Conservation (phyloP, 2,113 vertebrate genomes). For the Corvus moneduloides region DNA sequence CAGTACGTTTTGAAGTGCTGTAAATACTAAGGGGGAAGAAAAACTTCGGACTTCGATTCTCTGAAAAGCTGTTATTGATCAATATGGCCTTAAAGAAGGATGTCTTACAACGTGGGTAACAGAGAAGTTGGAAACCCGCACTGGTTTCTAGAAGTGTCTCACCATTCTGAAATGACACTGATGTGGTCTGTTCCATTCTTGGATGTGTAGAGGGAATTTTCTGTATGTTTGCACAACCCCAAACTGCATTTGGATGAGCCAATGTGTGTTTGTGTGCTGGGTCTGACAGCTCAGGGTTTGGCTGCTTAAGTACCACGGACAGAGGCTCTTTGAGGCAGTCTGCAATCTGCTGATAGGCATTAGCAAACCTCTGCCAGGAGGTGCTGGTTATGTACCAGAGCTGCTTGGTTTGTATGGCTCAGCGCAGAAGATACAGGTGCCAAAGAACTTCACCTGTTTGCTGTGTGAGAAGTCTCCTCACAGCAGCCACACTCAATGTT, state of each 20-base stretch:
- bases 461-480: not conserved
- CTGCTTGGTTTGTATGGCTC: not conserved
- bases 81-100: not conserved
- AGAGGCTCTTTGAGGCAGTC: not conserved
- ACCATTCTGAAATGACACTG: not conserved
- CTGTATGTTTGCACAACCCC: rapidly evolving
- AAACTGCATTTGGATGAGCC: not conserved
- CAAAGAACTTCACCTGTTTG: not conserved
- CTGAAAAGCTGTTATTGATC: not conserved
- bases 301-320: conserved; percentile 22
- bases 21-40: not conserved
- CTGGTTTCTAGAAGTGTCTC: not conserved
- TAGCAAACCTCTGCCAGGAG: not conserved
- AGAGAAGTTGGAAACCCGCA: not conserved
- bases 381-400: not conserved
- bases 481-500: not conserved
- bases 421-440: not conserved
- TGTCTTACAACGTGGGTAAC: not conserved
- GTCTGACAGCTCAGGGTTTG: not conserved
- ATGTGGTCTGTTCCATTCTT: not conserved
- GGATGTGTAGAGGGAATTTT: not conserved
- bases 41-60: not conserved
- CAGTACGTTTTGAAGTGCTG: not conserved
- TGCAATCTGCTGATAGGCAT: rapidly evolving
- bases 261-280: rapidly evolving